These are phyloP conservation scores for Andrena camellia DNA, from an alignment of 2,888 invertebrate genomes.

Conservation along the genomic window DNA sequence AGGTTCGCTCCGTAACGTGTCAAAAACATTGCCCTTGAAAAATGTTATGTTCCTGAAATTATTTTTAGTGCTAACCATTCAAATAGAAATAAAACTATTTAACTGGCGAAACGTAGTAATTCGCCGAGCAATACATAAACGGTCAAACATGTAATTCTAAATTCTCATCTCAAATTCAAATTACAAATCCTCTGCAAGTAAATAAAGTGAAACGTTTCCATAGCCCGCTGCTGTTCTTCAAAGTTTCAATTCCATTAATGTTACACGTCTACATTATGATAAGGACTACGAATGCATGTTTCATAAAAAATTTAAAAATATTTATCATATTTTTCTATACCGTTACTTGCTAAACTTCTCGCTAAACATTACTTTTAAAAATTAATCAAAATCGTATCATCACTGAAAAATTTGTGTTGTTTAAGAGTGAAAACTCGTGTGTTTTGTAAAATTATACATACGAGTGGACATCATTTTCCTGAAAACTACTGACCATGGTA, in stretches of 20 bases:
- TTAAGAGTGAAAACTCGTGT: too few species aligned
- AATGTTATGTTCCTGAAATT: not conserved
- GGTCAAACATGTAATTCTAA: too few species aligned
- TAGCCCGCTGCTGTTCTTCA: not conserved
- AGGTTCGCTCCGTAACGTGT: conserved; percentile 48
- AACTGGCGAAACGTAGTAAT: too few species aligned
- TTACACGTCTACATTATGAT: not conserved
- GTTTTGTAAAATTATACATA: not conserved
- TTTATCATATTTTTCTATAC: not conserved
- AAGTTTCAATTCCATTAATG: not conserved
- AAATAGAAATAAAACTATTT: not conserved
- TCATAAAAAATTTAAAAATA: not conserved
- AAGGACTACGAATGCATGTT: not conserved
- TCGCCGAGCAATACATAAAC: too few species aligned
- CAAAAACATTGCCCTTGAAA: conserved; percentile 38
- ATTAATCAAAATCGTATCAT: not conserved
- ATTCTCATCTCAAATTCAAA: too few species aligned
- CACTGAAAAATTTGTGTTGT: too few species aligned
- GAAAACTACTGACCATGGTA: not conserved
- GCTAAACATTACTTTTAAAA: not conserved
- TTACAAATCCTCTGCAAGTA: too few species aligned
- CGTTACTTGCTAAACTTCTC: not conserved
- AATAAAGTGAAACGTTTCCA: not conserved
- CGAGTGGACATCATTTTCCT: not conserved
- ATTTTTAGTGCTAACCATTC: not conserved